Conservation (phyloP, 2,797 vertebrate genomes). For the Eidolon dupreanum region DNA sequence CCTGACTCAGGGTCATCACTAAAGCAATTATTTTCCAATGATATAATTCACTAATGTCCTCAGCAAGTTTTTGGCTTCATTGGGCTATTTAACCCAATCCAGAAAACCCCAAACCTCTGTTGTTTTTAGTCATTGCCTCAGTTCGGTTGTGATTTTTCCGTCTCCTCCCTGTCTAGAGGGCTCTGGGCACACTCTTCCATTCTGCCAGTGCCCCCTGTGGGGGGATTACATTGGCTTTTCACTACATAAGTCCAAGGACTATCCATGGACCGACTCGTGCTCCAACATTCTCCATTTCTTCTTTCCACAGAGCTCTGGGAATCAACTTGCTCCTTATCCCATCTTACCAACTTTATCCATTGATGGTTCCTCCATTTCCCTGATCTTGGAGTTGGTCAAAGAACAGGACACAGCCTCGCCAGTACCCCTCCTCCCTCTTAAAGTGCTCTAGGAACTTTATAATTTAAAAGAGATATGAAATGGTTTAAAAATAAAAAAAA, state of each 20-base stretch:
- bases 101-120: not conserved
- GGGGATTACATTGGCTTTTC: not conserved
- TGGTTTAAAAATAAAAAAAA: no score
- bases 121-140: not conserved
- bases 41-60: not conserved
- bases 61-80: not conserved
- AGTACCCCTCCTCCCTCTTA: not conserved
- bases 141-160: not conserved
- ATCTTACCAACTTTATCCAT: not conserved
- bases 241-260: not conserved
- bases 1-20: not conserved
- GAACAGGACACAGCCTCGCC: not conserved
- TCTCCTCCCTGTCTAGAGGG: not conserved
- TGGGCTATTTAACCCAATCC: not conserved
- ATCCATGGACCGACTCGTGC: not conserved
- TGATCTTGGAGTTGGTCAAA: not conserved
- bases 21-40: constrained; percentile 21
- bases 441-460: not conserved
- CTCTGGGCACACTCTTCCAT: not conserved
- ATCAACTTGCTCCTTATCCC: not conserved
- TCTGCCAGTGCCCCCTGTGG: not conserved
- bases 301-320: not conserved
- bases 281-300: not conserved
- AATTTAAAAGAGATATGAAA: not conserved
- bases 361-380: not conserved